These are phyloP conservation scores for Wasmannia auropunctata DNA, from an alignment of 1,140 invertebrate genomes.

Conservation along the genomic window DNA sequence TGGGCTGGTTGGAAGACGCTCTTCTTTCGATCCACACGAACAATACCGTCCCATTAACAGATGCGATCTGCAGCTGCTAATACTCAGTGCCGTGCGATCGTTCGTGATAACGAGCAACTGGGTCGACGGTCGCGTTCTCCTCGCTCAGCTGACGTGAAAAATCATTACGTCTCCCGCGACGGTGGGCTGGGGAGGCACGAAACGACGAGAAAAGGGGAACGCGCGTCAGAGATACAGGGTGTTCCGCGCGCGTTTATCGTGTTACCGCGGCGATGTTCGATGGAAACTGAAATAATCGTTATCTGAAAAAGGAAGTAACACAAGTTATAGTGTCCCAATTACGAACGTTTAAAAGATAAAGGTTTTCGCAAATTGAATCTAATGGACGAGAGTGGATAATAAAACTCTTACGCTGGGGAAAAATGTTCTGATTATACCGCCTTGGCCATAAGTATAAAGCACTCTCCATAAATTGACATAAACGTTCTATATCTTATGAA, in stretches of 20 bases:
- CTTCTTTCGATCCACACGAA: conserved; percentile 47
- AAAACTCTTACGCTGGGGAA: not conserved
- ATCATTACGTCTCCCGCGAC: conserved; percentile 54
- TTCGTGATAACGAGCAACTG: conserved; percentile 59
- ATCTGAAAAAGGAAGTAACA: not conserved
- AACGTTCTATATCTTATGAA: too few species aligned
- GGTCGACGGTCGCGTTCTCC: conserved; percentile 51
- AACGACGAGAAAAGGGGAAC: conserved; percentile 17
- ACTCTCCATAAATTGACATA: too few species aligned
- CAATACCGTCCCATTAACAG: conserved; percentile 59
- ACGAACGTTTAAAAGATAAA: not conserved
- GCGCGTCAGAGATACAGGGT: not conserved
- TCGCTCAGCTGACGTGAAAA: conserved; percentile 57
- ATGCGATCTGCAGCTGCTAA: conserved; percentile 59
- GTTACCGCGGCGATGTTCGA: not conserved
- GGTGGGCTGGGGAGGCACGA: not conserved
- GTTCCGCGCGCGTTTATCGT: not conserved
- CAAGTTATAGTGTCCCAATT: not conserved
- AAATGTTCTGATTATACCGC: too few species aligned
- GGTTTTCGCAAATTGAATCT: not conserved
- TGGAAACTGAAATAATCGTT: not conserved
- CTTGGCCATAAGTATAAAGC: too few species aligned
- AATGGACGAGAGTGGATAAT: not conserved
- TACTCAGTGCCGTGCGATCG: conserved; percentile 49
- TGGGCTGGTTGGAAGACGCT: conserved; percentile 27